These are phyloP conservation scores for Tetramorium bicarinatum DNA, from an alignment of 2,888 invertebrate genomes.

Conservation along the genomic window DNA sequence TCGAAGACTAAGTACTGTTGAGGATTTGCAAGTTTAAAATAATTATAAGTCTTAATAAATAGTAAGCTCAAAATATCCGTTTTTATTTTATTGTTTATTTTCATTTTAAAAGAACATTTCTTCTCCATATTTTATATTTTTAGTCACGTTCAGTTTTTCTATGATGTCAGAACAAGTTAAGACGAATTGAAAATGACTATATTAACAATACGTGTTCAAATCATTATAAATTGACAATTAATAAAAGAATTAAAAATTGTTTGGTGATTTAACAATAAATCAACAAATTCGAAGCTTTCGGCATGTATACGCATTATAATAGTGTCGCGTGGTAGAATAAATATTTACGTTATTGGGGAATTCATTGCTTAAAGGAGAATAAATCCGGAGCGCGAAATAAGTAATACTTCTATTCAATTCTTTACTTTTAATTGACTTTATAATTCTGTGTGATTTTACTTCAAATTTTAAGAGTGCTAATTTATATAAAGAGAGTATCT, in stretches of 20 bases:
- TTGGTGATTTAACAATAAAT: neutral
- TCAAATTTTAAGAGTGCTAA: neutral
- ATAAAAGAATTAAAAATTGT: constrained; percentile 10
- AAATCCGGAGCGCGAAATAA: neutral
- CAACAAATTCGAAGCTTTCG: neutral
- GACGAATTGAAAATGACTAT: neutral
- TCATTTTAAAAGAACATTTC: neutral
- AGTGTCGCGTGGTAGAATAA: neutral
- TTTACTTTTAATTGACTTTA: neutral
- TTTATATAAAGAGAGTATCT: neutral
- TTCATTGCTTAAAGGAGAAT: neutral
- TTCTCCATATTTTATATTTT: neutral
- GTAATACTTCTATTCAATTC: neutral
- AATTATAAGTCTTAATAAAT: neutral
- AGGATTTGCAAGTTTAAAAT: neutral
- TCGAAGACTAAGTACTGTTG: neutral
- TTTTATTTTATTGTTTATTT: neutral
- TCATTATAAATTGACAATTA: neutral
- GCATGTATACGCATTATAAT: neutral
- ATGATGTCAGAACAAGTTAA: neutral
- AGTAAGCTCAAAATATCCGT: neutral
- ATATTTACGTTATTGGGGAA: neutral
- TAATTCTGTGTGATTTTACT: neutral
- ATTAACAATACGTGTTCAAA: neutral
- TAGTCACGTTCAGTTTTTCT: neutral